Conservation (phyloP, 1,140 invertebrate genomes). For the Stratiolaelaps scimitus region DNA sequence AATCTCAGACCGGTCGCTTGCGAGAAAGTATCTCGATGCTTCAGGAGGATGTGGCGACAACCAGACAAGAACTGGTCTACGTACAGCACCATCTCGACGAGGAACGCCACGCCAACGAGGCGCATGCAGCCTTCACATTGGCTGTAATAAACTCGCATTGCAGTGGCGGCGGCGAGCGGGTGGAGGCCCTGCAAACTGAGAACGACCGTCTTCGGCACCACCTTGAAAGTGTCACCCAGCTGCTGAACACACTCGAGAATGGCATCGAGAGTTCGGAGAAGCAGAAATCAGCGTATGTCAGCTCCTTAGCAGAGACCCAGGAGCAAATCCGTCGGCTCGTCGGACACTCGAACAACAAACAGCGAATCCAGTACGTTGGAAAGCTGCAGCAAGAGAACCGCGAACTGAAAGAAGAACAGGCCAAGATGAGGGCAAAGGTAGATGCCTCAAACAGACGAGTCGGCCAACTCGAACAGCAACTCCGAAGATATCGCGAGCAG, state of each 20-base stretch:
- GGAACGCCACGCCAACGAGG: background rate
- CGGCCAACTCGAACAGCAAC: background rate
- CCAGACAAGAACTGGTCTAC: slow-evolving; percentile 1
- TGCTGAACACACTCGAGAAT: slow-evolving; percentile 9
- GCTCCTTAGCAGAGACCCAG: slow-evolving; percentile 1
- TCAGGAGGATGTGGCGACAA: background rate
- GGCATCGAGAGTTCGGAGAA: slow-evolving; percentile 10
- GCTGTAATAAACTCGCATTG: slow-evolving; percentile 5
- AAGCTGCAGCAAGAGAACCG: slow-evolving; percentile 16
- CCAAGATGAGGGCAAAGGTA: background rate
- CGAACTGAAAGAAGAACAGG: slow-evolving; percentile 22
- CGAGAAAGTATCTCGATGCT: slow-evolving; percentile 5
- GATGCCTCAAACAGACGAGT: background rate
- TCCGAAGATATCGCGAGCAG: background rate
- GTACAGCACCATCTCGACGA: background rate
- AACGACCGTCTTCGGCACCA: slow-evolving; percentile 5
- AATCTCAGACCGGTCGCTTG: background rate
- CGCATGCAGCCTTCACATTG: slow-evolving; percentile 8
- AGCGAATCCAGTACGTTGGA: slow-evolving; percentile 22
- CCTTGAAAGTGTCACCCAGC: background rate
- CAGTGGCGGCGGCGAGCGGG: background rate
- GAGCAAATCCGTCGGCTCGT: slow-evolving; percentile 7
- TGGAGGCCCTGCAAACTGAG: background rate
- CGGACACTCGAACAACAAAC: slow-evolving; percentile 20
- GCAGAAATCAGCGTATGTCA: slow-evolving; percentile 13